Conservation (phyloP, 2,113 vertebrate genomes). For the Sorex araneus region DNA sequence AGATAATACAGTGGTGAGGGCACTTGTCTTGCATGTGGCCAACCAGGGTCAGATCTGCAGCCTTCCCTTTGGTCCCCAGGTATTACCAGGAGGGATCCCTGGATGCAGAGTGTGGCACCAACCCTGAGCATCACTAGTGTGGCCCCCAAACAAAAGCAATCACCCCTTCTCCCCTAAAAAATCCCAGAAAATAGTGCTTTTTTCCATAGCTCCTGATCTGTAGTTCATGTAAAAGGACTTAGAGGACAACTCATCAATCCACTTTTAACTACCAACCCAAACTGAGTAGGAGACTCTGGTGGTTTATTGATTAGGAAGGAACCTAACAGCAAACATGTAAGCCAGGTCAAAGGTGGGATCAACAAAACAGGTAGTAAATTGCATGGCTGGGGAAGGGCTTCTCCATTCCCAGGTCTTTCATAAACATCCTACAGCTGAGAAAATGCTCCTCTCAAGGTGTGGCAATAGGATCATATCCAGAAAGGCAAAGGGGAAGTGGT, state of each 20-base stretch:
- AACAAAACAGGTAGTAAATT: background rate
- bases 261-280: background rate
- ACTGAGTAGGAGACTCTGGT: background rate
- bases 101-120: too few relatives aligned
- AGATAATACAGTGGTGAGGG: too few relatives aligned
- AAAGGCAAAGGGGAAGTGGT: background rate
- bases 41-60: too few relatives aligned
- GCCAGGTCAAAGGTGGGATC: background rate
- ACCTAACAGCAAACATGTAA: fast-evolving
- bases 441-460: too few relatives aligned
- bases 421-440: background rate
- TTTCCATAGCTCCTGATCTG: background rate
- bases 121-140: too few relatives aligned
- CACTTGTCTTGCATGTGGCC: too few relatives aligned
- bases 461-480: background rate
- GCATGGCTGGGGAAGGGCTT: background rate
- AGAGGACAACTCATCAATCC: background rate
- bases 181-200: background rate
- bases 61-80: too few relatives aligned
- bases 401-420: background rate
- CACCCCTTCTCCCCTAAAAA: too few relatives aligned
- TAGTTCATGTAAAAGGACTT: background rate
- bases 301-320: background rate
- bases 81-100: too few relatives aligned
- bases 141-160: too few relatives aligned